Evolutionary conservation across 2,113 vertebrate genomes (phyloP).

Genomic region (Lophochroa leadbeateri): DNA sequence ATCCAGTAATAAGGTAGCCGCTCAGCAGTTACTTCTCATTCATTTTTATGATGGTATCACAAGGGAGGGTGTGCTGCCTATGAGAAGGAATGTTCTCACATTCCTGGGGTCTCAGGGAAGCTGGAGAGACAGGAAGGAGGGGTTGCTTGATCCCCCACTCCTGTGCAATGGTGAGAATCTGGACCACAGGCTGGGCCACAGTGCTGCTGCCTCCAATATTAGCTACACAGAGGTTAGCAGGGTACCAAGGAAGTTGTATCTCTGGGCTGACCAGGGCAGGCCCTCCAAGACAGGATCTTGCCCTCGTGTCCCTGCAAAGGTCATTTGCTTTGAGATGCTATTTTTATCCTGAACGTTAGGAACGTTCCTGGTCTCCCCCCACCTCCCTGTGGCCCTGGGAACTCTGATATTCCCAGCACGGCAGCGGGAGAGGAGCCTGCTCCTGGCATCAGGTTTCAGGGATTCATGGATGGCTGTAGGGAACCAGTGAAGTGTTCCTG

Average conservation of each 20-base stretch:
- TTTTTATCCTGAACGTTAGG: conserved; percentile 29
- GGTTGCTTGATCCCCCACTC: not conserved
- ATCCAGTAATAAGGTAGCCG: not conserved
- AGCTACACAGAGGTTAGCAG: not conserved
- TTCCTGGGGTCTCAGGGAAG: not conserved
- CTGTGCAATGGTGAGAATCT: not conserved
- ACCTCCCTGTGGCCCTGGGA: conserved; percentile 21
- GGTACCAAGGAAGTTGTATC: not conserved
- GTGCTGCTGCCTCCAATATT: not conserved
- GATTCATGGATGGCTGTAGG: not conserved
- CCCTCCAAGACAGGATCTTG: not conserved
- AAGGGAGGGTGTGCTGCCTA: not conserved
- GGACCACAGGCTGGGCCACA: not conserved
- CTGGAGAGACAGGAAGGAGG: not conserved
- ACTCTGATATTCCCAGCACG: not conserved
- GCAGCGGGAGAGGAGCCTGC: not conserved
- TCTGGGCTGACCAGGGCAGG: not conserved
- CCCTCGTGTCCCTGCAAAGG: not conserved
- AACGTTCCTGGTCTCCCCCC: not conserved
- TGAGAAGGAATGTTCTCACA: not conserved
- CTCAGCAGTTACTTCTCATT: not conserved
- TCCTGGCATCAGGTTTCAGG: conserved; percentile 29
- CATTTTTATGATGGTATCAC: not conserved
- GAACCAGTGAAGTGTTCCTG: not conserved
- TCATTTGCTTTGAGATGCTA: not conserved